Evolutionary conservation across 2,888 invertebrate species (phyloP), one percentile per base, ranked within the genome.

Genomic region (Acanthosepion lycidas): DNA sequence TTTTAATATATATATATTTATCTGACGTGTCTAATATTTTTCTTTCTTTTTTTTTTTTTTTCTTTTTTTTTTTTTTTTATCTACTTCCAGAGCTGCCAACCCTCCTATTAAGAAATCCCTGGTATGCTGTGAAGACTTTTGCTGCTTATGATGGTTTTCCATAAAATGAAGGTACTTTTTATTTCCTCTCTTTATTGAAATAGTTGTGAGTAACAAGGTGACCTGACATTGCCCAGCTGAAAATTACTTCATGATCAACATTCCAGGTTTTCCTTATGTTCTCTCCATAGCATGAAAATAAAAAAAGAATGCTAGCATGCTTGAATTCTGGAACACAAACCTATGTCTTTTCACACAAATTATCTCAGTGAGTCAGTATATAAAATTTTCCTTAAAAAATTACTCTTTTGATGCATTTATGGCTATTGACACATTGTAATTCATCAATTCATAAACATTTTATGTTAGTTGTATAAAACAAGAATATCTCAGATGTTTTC

Each of bases 101-200:
- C 93, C 93, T 93, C 93, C 93, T 93, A 93, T 51, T 93, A 49
- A n/a, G 93, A 93, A 93, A 53, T 28, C 93, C 93, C 18, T 51
- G 93, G 93, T 28, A 93, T 93, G 93, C n/a, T 93, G 49, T 93
- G 53, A 93, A 93, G 93, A 93, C 53, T 53, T 53, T n/a, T 93
- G 93, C 51, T 93, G 93, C 51, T 93, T 53, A 93, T 53, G 28
- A 93, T 93, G 93, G 93, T 93, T 93, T 93, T 93, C 93, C 93
- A 93, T 93, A 93, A 93, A 93, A 93, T 93, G 93, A 93, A 93
- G 93, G 93, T 93, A 93, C 18, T n/a, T 93, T 93, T 93, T 93
- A 12, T 78, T 78, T 18, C 78, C 78, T 23, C 12, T 78, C n/a
- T n/a, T n/a, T 6, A 59, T 59, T 59, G 59, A 23, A 59, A 59